Conservation (phyloP, 2,888 invertebrate genomes). For the Proisotoma minuta region DNA sequence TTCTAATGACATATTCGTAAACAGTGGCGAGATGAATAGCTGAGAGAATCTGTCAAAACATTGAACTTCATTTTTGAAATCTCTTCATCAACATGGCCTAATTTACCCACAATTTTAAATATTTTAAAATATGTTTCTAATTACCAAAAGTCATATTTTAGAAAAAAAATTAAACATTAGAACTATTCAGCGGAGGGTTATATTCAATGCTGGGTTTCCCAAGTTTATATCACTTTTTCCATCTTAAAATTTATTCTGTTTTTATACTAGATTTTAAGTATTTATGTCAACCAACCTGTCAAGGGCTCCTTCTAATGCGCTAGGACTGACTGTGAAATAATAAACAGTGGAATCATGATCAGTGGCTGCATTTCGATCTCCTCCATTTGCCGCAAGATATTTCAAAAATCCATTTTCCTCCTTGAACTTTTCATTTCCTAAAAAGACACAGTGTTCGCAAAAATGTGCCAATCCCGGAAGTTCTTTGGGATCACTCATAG, state of each 20-base stretch:
- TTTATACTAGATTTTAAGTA: no score
- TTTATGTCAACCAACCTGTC: constrained; percentile 64
- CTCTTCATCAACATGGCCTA: no score
- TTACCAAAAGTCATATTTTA: no score
- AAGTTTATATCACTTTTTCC: no score
- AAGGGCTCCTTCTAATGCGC: constrained; percentile 68
- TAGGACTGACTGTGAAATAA: constrained; percentile 86
- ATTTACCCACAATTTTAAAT: no score
- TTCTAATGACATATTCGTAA: constrained; percentile 83
- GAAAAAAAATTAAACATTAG: no score
- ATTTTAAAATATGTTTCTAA: no score
- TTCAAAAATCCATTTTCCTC: constrained; percentile 25
- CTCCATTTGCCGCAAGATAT: constrained; percentile 79
- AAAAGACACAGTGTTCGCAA: constrained; percentile 31
- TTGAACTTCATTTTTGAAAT: no score
- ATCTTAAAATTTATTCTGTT: no score
- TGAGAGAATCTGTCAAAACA: constrained; percentile 72
- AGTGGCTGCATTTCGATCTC: constrained; percentile 79
- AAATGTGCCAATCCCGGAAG: constrained; percentile 31
- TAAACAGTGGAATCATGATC: constrained; percentile 85
- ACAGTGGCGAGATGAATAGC: constrained; percentile 87
- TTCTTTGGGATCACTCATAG: constrained; percentile 32
- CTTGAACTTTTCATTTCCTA: constrained; percentile 26
- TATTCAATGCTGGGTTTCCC: no score
- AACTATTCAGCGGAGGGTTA: no score